Evolutionary conservation across 2,888 invertebrate species (phyloP), one percentile per base, ranked within the genome.

Genomic region (Machimus rusticus): DNA sequence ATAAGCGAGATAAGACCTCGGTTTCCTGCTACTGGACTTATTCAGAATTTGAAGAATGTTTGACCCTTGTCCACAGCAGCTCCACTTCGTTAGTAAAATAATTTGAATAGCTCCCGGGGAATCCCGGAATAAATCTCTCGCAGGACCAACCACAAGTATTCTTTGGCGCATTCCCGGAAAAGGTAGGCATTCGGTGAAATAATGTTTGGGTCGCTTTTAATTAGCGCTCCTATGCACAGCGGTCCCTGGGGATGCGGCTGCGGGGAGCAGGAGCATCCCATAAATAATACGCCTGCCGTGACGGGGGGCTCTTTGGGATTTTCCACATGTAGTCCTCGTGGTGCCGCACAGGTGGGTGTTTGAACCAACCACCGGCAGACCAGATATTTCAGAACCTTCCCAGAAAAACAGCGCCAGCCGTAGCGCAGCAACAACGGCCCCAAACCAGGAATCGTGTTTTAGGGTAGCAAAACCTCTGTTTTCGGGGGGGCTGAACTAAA

Each of bases 171-270:
- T 66, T 82, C 34, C 23, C 9, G n/a, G 37, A 57, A 82, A 57
- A 82, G 82, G 82, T 78, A 82, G 51, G 81, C 37, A 66, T 66
- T 82, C 82, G 37, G 37, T 82, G 57, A 82, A 82, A 82, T 82
- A 85, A 74, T 85, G 74, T 74, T 74, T 43, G n/a, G 74, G 74
- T 74, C 74, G 43, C 74, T 74, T 85, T 85, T 85, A 85, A 85
- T 85, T 85, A 85, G 74, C 85, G 43, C 34, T 74, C 31, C 34
- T 85, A 85, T 85, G 74, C 43, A 55, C 39, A 74, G 43, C 16
- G 16, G 12, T 74, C 74, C 85, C 39, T 46, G 23, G 46, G 46
- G 46, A 46, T 39, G 12, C 12, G 55, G 37, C 74, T 74, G 43
- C 28, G 28, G 46, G 46, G 74, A 85, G 74, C 74, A 74, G 43